Percentiles rank a stretch among this genome's conserved stretches.
phyloP scores from a whole-genome alignment of 30 jellyfish, hydroid and myxozoan genomes.

The Aurelia aurita complex sp. Pacific region DNA sequence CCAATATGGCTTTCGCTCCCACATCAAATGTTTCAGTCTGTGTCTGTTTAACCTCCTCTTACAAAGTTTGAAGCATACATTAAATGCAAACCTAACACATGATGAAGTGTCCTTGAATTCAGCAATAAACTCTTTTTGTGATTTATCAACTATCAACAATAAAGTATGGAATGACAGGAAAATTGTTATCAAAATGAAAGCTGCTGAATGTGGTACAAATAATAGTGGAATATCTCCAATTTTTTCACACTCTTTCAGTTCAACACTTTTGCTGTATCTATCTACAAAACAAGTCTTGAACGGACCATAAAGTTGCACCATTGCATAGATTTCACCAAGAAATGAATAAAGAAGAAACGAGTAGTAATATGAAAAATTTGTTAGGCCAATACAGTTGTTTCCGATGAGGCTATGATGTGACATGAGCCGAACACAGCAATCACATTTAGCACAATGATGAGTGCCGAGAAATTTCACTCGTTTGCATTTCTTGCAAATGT shows the following conservation, averaged over 20 bases:
- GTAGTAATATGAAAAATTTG: conserved; percentile 70
- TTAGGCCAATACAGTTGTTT: conserved; percentile 84
- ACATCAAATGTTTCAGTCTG: conserved; percentile 49
- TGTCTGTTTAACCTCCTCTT: conserved; percentile 56
- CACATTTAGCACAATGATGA: conserved; percentile 73
- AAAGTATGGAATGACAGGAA: conserved; percentile 32
- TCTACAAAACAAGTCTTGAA: conserved; percentile 56
- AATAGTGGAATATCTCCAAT: conserved; percentile 65
- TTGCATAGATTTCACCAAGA: conserved; percentile 44
- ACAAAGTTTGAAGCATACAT: conserved; percentile 8
- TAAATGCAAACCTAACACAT: conserved; percentile 1
- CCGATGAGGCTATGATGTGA: conserved; percentile 78
- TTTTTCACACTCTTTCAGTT: conserved; percentile 20
- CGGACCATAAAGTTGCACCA: conserved; percentile 37
- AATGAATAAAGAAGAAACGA: conserved; percentile 54
- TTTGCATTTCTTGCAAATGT: conserved; percentile 59
- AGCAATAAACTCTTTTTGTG: conserved; percentile 42
- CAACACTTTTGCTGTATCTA: neutral
- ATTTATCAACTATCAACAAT: conserved; percentile 56
- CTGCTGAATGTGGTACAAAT: conserved; percentile 19
- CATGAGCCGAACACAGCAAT: conserved; percentile 59
- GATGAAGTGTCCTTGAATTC: conserved; percentile 36
- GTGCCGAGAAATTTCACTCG: conserved; percentile 70
- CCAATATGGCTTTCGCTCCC: conserved; percentile 68
- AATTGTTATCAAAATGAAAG: conserved; percentile 5